phyloP scores from a whole-genome alignment of 2,797 vertebrate species.

The Trachops cirrhosus region DNA sequence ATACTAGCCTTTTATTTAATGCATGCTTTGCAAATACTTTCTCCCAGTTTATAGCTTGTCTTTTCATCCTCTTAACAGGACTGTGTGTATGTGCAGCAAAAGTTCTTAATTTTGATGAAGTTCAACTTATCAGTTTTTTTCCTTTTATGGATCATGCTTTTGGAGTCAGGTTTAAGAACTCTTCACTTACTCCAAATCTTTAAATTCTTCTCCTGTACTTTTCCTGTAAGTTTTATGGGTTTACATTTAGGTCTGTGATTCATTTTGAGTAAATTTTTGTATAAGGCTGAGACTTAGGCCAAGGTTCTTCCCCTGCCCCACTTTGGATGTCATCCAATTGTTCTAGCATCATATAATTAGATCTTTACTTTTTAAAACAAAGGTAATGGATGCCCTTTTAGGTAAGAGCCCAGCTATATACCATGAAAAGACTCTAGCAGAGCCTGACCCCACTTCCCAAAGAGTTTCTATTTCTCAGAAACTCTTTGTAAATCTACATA shows the following conservation, averaged over 20 bases:
- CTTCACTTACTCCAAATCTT: not conserved
- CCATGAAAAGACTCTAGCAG: not conserved
- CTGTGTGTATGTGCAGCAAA: not conserved
- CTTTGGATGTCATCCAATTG: not conserved
- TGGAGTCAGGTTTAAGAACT: not conserved
- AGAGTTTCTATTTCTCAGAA: not conserved
- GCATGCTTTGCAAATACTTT: not conserved
- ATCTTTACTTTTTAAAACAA: not conserved
- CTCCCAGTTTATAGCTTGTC: not conserved
- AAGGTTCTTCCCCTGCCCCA: not conserved
- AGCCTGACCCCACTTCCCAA: not conserved
- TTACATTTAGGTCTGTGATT: constrained; percentile 12
- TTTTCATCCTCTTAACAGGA: not conserved
- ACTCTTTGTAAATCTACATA: not conserved
- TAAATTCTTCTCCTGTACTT: not conserved
- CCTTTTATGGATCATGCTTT: not conserved
- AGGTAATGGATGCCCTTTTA: not conserved
- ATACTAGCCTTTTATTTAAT: not conserved
- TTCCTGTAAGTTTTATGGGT: not conserved
- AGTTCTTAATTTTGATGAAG: not conserved
- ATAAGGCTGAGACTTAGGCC: not conserved
- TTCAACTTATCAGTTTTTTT: not conserved
- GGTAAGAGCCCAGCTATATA: not conserved
- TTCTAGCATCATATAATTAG: not conserved
- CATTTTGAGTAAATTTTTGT: not conserved